A percentile compares a stretch with the other conserved stretches of the same genome.
phyloP scores from a whole-genome alignment of 2,113 vertebrate species.

The Hippocampus mohnikei region DNA sequence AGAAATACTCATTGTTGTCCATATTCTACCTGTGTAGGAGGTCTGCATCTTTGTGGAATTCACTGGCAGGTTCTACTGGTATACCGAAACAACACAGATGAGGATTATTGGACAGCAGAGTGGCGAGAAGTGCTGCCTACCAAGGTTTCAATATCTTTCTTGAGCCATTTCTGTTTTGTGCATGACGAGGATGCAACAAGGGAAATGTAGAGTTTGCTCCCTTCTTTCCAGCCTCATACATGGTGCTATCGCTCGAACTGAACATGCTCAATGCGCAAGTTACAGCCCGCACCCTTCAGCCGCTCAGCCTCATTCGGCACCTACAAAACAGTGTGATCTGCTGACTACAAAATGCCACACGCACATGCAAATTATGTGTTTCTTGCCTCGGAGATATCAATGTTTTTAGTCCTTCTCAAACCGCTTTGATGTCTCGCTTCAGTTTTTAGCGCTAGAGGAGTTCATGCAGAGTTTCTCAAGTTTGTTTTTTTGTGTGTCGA shows the following conservation, averaged over 20 bases:
- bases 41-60: no score
- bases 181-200: conserved; percentile 22
- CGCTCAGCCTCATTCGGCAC: conserved; percentile 25
- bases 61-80: no score
- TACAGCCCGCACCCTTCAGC: conserved; percentile 30
- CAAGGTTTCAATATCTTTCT: no score
- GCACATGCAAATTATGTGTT: conserved; percentile 40
- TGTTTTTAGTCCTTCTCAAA: conserved; percentile 3
- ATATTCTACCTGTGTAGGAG: no score
- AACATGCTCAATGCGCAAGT: conserved; percentile 20
- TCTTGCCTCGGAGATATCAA: conserved; percentile 31
- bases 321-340: conserved; percentile 21
- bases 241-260: conserved; percentile 12
- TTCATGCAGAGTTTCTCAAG: conserved; percentile 47
- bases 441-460: conserved; percentile 28
- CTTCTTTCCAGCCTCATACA: conserved; percentile 17
- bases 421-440: conserved; percentile 43
- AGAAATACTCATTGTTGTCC: no score
- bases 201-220: conserved; percentile 32
- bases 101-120: no score
- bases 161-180: no score
- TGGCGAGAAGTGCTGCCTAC: no score
- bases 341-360: conserved; percentile 27
- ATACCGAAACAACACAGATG: no score
- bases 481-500: conserved; percentile 52